Evolutionary conservation across 2,113 vertebrate genomes (phyloP), one percentile per base, ranked within the genome.

Genomic region (Saccopteryx leptura): DNA sequence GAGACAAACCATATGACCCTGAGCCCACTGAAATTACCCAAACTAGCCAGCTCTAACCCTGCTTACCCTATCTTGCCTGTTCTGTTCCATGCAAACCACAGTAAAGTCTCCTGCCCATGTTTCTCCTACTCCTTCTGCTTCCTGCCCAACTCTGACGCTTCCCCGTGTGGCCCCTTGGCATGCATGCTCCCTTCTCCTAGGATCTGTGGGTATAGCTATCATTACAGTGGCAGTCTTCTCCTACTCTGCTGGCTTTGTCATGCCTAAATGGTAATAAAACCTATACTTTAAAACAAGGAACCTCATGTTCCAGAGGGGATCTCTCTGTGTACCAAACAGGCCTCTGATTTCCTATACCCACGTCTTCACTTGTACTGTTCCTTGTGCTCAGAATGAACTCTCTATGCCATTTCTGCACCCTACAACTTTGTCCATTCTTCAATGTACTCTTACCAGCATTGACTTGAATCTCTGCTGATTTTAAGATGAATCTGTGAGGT

Each of bases 261-360:
- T 12, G 65, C 19, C 23, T 19, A 86, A 85, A 66, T 39, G 82
- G 80, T 21, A 88, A 68, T 39, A 65, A 95, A 90, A 63, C 18
- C 69, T 52, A 31, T 33, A 72, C 68, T 78, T 91, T 39, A 24
- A 72, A 26, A 71, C 13, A 66, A 96, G 56, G 56, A 76, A 56
- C 3, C 28, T 50, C 6, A 56, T 75, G 33, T 17, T n/a, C 65
- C 28, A 3, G 19, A 54, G 28, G 48, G 68, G 21, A 39, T 52
- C 33, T 66, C 65, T 85, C 31, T 87, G 23, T 39, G 63, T 75
- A 52, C 65, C 79, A 56, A 39, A 68, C 10, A 61, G 58, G 65
- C 4, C 31, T n/a, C 31, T 72, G 82, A 28, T 65, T 74, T 84
- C 12, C 65, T 19, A 13, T 19, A 58, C 23, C 82, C 19, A 7